A percentile compares a stretch with the other conserved stretches of the same genome.
phyloP scores from a whole-genome alignment of 2,888 invertebrate genomes.

The Germaria angustata region DNA sequence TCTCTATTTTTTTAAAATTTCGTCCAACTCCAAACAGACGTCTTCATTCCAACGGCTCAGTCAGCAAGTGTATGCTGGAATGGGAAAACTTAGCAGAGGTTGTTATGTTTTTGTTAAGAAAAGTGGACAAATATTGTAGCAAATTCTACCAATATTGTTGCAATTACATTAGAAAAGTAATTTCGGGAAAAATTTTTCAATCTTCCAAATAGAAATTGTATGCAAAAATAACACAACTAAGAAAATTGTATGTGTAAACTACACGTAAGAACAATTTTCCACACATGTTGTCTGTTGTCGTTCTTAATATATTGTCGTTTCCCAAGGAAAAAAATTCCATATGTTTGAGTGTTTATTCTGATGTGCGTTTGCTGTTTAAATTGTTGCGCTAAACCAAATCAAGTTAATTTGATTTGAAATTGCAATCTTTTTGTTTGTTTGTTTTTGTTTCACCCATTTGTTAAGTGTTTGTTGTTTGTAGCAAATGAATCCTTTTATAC shows the following conservation, averaged over 20 bases:
- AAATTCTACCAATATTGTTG: slow-evolving; percentile 28
- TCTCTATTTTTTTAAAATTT: slow-evolving; percentile 25
- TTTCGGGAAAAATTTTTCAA: slow-evolving; percentile 49
- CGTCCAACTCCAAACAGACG: slow-evolving; percentile 1
- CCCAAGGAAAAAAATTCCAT: neutral
- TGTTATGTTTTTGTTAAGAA: too few species aligned
- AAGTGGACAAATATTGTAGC: too few species aligned
- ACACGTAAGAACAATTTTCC: slow-evolving; percentile 65
- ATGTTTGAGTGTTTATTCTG: neutral
- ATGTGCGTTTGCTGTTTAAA: neutral
- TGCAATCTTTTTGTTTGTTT: slow-evolving; percentile 52
- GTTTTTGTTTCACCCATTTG: slow-evolving; percentile 45
- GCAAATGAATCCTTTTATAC: slow-evolving; percentile 71
- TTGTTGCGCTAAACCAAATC: slow-evolving; percentile 70
- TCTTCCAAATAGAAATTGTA: slow-evolving; percentile 39
- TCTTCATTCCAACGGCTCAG: slow-evolving; percentile 3
- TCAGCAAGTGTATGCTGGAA: neutral
- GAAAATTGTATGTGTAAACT: slow-evolving; percentile 49
- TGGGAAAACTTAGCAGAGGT: neutral
- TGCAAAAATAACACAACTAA: slow-evolving; percentile 28
- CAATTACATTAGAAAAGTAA: slow-evolving; percentile 51
- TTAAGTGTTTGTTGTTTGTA: slow-evolving; percentile 34
- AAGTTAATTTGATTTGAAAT: slow-evolving; percentile 69
- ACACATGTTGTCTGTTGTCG: slow-evolving; percentile 63
- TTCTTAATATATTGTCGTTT: slow-evolving; percentile 54